A percentile compares a stretch with the other conserved stretches of the same genome.
Conservation (phyloP, 2,113 vertebrate species). For the Micromys minutus region DNA sequence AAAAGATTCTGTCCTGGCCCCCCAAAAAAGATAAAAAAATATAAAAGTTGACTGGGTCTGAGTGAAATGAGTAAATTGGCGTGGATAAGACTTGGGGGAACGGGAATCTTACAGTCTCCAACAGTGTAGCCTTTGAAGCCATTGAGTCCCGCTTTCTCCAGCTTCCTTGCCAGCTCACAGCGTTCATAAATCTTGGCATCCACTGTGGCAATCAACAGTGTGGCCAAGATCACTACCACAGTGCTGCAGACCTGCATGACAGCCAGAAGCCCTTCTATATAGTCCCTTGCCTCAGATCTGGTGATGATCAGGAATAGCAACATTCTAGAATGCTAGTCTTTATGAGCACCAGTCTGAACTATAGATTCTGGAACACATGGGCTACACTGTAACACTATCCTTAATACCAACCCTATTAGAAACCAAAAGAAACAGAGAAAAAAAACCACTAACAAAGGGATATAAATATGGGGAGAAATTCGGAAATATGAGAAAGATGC, state of each 20-base stretch:
- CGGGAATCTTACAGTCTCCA: slow-evolving; percentile 79
- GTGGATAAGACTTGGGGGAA: slow-evolving; percentile 24
- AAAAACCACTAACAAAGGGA: slow-evolving; percentile 35
- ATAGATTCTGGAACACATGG: slow-evolving; percentile 60
- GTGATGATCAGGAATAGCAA: neutral
- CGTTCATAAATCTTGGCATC: slow-evolving; percentile 75
- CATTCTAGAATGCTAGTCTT: slow-evolving; percentile 60
- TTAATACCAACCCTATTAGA: neutral
- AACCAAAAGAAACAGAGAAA: neutral
- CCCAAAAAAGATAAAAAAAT: neutral
- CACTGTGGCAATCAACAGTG: slow-evolving; percentile 34
- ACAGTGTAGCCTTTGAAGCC: slow-evolving; percentile 73
- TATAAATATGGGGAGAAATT: slow-evolving; percentile 34
- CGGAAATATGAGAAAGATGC: slow-evolving; percentile 41
- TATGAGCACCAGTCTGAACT: slow-evolving; percentile 53
- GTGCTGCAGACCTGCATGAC: slow-evolving; percentile 33
- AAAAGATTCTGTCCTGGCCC: neutral
- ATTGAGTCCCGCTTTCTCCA: slow-evolving; percentile 75
- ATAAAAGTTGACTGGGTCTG: slow-evolving; percentile 1
- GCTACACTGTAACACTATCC: neutral
- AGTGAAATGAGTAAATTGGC: neutral
- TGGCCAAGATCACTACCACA: slow-evolving; percentile 59
- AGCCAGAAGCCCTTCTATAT: neutral
- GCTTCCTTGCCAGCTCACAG: slow-evolving; percentile 80
- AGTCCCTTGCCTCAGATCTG: slow-evolving; percentile 28